Evolutionary conservation across 2,113 vertebrate species (phyloP), one percentile per base, ranked within the genome.

Genomic region (Gobiocypris rarus): DNA sequence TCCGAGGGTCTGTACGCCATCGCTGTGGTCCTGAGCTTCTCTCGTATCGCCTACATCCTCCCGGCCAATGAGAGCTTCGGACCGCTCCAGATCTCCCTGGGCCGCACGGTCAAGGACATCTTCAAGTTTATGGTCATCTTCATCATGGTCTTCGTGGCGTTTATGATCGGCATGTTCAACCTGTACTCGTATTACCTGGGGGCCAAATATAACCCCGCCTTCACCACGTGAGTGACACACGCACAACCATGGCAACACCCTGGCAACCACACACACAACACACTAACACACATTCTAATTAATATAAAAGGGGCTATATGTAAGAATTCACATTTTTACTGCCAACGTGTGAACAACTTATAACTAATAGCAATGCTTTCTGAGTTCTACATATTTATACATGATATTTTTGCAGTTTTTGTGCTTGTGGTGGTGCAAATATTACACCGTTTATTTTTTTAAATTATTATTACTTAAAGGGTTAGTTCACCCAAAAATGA

Each of bases 111-210:
- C 87, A 99, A 99, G 90, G 97, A 99, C 84, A 99, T 99, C 95
- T 99, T 99, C 94, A 99, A 99, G 93, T 99, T 99, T 93, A 99
- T 99, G 97, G 98, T 99, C 92, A 99, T 99, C 93, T 99, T 99
- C 94, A 99, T 99, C 92, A 98, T 99, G 97, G 97, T 99, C 81
- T 99, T 99, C 86, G 97, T 98, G 87, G 98, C 98, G 90, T 99
- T 99, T 93, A 99, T 99, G 98, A 98, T 99, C 3, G 98, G 98
- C 84, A 99, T 99, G 97, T 99, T 99, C 94, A 99, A 99, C 91
- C 94, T 99, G 52, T 99, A 99, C 85, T 99, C 98, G 0, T 99
- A 99, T 95, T 99, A 99, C 93, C 95, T 97, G 91, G 98, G 97
- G 92, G 98, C 98, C 74, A 99, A 99, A 91, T 98, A 97, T 94